Conservation (phyloP, 2,113 vertebrate species). For the Tenebrosternarchus preto region DNA sequence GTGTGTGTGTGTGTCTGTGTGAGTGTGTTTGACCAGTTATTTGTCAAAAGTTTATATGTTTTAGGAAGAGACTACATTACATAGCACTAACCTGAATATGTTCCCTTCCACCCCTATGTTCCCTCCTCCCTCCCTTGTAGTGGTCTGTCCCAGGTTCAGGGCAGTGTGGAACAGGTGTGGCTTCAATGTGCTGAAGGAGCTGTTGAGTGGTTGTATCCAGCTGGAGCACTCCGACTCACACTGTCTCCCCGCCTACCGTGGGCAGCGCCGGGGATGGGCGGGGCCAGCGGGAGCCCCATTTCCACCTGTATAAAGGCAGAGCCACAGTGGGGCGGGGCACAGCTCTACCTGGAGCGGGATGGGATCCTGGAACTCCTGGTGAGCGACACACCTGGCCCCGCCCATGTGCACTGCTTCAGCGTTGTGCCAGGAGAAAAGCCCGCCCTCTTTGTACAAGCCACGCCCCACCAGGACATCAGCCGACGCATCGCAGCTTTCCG, state of each 20-base stretch:
- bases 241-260: slow-evolving; percentile 81
- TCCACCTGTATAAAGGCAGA: slow-evolving; percentile 84
- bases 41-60: too few species aligned
- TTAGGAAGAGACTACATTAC: too few species aligned
- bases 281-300: slow-evolving; percentile 67
- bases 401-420: slow-evolving; percentile 81
- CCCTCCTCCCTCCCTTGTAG: slow-evolving; percentile 65
- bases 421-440: slow-evolving; percentile 80
- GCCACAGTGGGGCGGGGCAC: slow-evolving; percentile 82
- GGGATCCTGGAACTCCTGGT: slow-evolving; percentile 85
- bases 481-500: slow-evolving; percentile 86
- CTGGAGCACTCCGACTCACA: slow-evolving; percentile 84
- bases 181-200: slow-evolving; percentile 85
- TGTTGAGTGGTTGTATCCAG: slow-evolving; percentile 88
- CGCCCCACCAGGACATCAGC: slow-evolving; percentile 89
- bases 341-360: slow-evolving; percentile 87
- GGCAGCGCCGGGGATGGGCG: slow-evolving; percentile 58
- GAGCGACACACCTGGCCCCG: slow-evolving; percentile 70
- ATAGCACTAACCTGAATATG: too few species aligned
- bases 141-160: slow-evolving; percentile 84
- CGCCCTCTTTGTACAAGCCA: slow-evolving; percentile 88
- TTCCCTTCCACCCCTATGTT: not conserved
- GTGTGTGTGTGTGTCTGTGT: not conserved
- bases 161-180: slow-evolving; percentile 88
- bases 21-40: too few species aligned